Conservation (phyloP, 2,888 invertebrate genomes). For the Polia nebulosa region DNA sequence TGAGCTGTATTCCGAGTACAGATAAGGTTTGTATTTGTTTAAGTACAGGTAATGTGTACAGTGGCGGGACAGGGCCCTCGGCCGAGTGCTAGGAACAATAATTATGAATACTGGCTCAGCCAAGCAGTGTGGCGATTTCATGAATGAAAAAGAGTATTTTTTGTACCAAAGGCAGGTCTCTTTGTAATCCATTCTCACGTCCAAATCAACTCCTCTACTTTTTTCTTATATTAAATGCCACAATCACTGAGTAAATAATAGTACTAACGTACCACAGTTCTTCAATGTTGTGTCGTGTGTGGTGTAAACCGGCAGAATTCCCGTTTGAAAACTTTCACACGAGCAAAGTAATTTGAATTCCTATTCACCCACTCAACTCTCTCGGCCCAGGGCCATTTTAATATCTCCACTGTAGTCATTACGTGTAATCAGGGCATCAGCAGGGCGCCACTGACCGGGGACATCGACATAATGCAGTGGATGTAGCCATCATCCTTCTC, state of each 20-base stretch:
- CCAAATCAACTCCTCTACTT: not conserved
- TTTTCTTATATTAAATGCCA: no score
- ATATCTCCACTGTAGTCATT: not conserved
- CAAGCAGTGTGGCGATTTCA: not conserved
- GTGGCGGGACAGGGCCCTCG: not conserved
- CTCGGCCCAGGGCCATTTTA: not conserved
- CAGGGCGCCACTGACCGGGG: conserved; percentile 73
- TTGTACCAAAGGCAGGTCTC: not conserved
- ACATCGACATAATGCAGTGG: conserved; percentile 91
- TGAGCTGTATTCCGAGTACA: not conserved
- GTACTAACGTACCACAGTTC: not conserved
- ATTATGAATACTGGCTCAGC: not conserved
- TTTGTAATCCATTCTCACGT: not conserved
- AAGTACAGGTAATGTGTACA: not conserved
- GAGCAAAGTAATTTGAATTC: not conserved
- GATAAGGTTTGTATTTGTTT: not conserved
- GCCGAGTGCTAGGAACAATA: not conserved
- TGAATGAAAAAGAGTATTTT: not conserved
- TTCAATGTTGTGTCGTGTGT: not conserved
- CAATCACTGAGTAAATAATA: no score
- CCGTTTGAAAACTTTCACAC: not conserved
- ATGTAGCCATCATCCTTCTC: conserved; percentile 95
- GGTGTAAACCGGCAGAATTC: not conserved
- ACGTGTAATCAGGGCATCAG: not conserved
- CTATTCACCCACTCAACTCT: not conserved